Base-by-base conservation (phyloP, 1,140 invertebrate genomes). In the Scaptomyza hsui region DNA sequence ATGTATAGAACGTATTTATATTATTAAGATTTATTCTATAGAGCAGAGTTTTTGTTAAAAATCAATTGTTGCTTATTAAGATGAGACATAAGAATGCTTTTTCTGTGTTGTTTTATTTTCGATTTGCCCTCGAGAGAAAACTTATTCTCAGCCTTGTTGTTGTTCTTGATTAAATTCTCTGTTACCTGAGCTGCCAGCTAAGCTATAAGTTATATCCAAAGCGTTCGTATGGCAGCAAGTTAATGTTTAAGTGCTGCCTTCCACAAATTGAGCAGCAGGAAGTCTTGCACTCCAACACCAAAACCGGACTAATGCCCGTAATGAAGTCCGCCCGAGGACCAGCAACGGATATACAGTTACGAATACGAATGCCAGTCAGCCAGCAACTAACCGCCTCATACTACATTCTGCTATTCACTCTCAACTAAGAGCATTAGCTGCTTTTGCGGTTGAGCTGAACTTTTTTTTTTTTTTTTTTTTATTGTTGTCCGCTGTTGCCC, bases 361-460 rank as follows among this genome's bases (percentile, higher is more conserved):
- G 16, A 56, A 21, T 49, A 15, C 9, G 39, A 41, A 24, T 19
- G 35, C 37, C 41, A 47, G 41, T 12, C 13, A 45, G 21, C 37
- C 12, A 45, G 21, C 37, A 52, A 72, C 61, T 56, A 42, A 72
- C 21, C 48, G 21, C 24, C 16, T 53, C 24, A 18, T 26, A 13
- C 15, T 6, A 29, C 26, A 1, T 9, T 9, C 26, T 29, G 9
- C 6, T 13, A 26, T 41, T 15, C 29, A 52, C 52, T 44, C 52
- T 45, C 37, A 9, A 13, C 24, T 73, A 68, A 63, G 72, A 65
- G 77, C 78, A 86, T 86, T 88, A 86, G 81, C 82, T 75, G 81
- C 81, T 81, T 85, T 88, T 81, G 82, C 70, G 81, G 81, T 81
- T 80, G 61, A 67, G 55, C 60, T 65, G 67, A 53, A 67, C 55